These are phyloP conservation scores for Pituophis catenifer DNA, from an alignment of 2,113 vertebrate species.

Conservation along the genomic window DNA sequence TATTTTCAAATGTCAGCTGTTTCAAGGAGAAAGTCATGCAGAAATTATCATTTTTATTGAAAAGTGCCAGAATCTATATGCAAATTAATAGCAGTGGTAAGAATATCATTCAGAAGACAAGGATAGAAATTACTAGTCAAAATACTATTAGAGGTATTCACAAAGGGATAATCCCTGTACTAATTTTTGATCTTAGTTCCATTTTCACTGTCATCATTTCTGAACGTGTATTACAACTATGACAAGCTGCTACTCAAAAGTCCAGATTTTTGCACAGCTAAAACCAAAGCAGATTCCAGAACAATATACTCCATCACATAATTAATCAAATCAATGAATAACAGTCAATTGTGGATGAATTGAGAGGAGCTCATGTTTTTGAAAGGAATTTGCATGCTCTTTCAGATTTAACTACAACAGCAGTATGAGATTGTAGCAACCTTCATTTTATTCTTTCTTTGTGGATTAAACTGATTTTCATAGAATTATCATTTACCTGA, in stretches of 20 bases:
- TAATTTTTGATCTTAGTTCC: slow-evolving; percentile 25
- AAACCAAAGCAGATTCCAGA: not conserved
- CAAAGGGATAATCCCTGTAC: slow-evolving; percentile 8
- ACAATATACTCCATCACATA: not conserved
- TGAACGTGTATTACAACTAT: slow-evolving; percentile 6
- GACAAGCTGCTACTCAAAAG: slow-evolving; percentile 2
- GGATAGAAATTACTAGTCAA: slow-evolving; percentile 29
- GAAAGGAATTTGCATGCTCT: not conserved
- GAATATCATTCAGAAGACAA: slow-evolving; percentile 28
- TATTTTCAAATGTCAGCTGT: slow-evolving; percentile 3
- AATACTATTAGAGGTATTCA: slow-evolving; percentile 18
- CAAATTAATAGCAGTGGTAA: slow-evolving; percentile 18
- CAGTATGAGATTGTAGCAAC: not conserved
- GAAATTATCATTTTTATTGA: slow-evolving; percentile 39
- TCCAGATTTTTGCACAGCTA: not conserved
- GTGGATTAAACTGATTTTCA: not conserved
- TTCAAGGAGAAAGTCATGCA: slow-evolving; percentile 10
- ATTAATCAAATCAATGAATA: not conserved
- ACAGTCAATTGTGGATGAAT: not conserved
- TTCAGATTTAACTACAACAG: not conserved
- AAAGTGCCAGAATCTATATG: slow-evolving; percentile 26
- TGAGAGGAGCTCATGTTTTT: not conserved
- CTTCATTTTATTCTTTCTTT: not conserved
- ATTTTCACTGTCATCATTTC: slow-evolving; percentile 4
- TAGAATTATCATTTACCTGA: not conserved